Evolutionary conservation across 1,140 invertebrate species (phyloP), one percentile per base, ranked within the genome.

Genomic region (Eupeodes corollae): DNA sequence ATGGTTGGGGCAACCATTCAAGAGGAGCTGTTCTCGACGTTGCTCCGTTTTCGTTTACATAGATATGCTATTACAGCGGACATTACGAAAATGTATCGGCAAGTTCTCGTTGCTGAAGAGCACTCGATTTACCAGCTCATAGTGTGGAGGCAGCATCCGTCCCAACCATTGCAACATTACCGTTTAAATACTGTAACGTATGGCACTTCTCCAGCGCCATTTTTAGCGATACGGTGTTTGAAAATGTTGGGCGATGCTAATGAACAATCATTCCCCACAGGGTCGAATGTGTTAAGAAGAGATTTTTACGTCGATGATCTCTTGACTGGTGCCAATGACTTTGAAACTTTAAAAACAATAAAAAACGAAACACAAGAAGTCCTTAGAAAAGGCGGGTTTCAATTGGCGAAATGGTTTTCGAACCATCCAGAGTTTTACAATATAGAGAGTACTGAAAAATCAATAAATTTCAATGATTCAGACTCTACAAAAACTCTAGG

Each of bases 41-140:
- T 68, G 65, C 47, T 46, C 56, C 40, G 68, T 69, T 42, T 39
- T 70, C 10, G 71, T 61, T 60, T 47, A 57, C 14, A 53, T 56
- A 2, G 47, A 52, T 39, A 42, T 53, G 49, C 47, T 10, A 42
- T 57, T 12, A 54, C 53, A 9, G 53, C 50, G 2, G 56, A 59
- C 18, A 50, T 54, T 2, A 31, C 55, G 19, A 58, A 67, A 46
- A 67, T 68, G 60, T 70, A 56, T 48, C 47, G 62, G 1, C 58
- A 58, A 42, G 52, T 65, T 13, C 14, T 6, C 21, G 33, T 65
- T 2, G 21, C 50, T 42, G 8, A 37, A 26, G 31, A 53, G 16
- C 35, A 64, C 43, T 18, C 43, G 16, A 44, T 43, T 9, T 61
- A 54, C 43, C 69, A 72, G 55, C 35, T 53, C 19, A 66, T 72